Evolutionary conservation across 53 echinoderm and acorn worm species (phyloP), one percentile per base, ranked within the genome.

Genomic region (Apostichopus leukothele): DNA sequence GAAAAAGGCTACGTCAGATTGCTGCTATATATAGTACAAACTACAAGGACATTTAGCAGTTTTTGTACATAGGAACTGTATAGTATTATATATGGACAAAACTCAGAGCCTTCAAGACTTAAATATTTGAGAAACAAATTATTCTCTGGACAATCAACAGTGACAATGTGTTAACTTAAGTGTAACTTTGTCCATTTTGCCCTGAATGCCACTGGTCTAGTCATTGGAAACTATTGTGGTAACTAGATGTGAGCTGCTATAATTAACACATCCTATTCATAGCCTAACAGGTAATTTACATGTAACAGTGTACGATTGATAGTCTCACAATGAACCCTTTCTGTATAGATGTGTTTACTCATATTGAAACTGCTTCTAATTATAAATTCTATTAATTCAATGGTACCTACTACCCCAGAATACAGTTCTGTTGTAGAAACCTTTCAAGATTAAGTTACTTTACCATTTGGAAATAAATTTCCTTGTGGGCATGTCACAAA

Each of bases 311-410:
- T 63, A 0, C 16, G 63, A 63, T 13, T 11, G 16, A 63, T 63
- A 63, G 12, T 63, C 16, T 63, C 11, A 63, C 63, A 63, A 63
- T 63, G 63, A 0, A 63, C 39, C 39, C 39, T 39, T 3, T 39
- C 39, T 39, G 39, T 39, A 16, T 63, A 13, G 8, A 13, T 63
- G 11, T 63, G 63, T 63, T 63, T 63, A 78, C 78, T n/a, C 53
- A n/a, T 52, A 78, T 51, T 51, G 13, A 78, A 78, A 78, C 52
- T 78, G 51, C 4, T 50, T 78, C 78, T 16, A 78, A 13, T 78
- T 78, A 18, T 78, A 51, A 52, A 51, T 26, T 50, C 53, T 39
- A 3, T 3, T 39, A 12, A 10, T 50, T 50, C 7, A 14, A 4
- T 8, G 39, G 18, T 51, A 6, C 51, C 5, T 5, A 14, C 39